Conservation (phyloP, 1,140 invertebrate genomes). For the Sycophaga agraensis region DNA sequence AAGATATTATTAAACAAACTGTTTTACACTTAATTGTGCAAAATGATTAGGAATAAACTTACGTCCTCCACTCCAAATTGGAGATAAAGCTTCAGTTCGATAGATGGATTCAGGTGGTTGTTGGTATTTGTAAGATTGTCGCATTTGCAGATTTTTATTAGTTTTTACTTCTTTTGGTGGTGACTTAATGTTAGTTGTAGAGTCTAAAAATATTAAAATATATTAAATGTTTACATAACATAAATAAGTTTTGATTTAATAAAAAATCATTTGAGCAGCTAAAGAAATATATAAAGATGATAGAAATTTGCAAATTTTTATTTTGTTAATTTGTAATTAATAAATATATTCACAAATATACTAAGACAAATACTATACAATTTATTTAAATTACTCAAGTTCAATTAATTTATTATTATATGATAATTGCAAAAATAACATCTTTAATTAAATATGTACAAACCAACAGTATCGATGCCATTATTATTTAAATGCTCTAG, state of each 20-base stretch:
- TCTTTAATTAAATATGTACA: slow-evolving; percentile 25
- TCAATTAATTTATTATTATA: neutral
- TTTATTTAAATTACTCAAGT: neutral
- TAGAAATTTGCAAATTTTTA: too few species aligned
- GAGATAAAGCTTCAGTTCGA: slow-evolving; percentile 48
- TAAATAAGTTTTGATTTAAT: too few species aligned
- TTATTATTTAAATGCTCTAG: slow-evolving; percentile 35
- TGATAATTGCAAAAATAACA: slow-evolving; percentile 11
- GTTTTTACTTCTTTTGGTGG: slow-evolving; percentile 54
- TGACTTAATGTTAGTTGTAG: slow-evolving; percentile 42
- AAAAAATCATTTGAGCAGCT: too few species aligned
- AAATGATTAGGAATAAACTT: slow-evolving; percentile 27
- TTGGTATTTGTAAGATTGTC: slow-evolving; percentile 42
- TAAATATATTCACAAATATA: too few species aligned
- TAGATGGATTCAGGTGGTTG: slow-evolving; percentile 46
- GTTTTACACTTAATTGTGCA: neutral
- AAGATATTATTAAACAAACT: neutral
- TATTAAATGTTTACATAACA: too few species aligned
- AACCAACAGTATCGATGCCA: slow-evolving; percentile 51
- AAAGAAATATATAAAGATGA: too few species aligned
- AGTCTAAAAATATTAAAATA: slow-evolving; percentile 37
- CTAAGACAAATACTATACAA: too few species aligned
- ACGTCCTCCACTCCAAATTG: slow-evolving; percentile 47
- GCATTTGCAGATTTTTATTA: slow-evolving; percentile 53
- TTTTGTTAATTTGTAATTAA: too few species aligned